Percentiles rank a stretch among this genome's conserved stretches.
phyloP scores from a whole-genome alignment of 2,797 vertebrate genomes.

The Masticophis lateralis region DNA sequence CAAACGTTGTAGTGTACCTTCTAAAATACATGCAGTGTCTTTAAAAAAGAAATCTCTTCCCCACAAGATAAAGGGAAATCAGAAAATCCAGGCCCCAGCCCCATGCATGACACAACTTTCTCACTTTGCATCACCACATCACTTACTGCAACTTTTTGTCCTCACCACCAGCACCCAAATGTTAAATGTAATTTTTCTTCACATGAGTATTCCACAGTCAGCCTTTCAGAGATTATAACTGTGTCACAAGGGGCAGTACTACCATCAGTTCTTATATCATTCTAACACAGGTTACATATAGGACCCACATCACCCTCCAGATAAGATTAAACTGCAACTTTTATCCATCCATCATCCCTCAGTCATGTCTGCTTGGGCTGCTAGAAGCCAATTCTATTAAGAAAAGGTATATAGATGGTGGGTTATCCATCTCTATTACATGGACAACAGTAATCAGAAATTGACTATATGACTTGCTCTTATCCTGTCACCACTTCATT shows the following conservation, averaged over 20 bases:
- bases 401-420: neutral
- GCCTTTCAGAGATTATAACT: neutral
- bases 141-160: neutral
- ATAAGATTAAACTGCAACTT: neutral
- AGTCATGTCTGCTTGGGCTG: neutral
- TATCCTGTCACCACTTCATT: neutral
- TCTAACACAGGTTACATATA: neutral
- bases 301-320: neutral
- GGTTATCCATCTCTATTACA: neutral
- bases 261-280: neutral
- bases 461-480: neutral
- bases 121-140: neutral
- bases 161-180: neutral
- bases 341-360: neutral
- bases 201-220: neutral
- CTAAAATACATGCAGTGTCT: neutral
- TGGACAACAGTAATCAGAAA: neutral
- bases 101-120: neutral
- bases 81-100: neutral
- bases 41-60: neutral
- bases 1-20: neutral
- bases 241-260: neutral
- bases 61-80: neutral
- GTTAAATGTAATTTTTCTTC: neutral
- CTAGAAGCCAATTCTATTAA: neutral